Evolutionary conservation across 2,113 vertebrate species (phyloP).

Genomic region (Electrona antarctica): DNA sequence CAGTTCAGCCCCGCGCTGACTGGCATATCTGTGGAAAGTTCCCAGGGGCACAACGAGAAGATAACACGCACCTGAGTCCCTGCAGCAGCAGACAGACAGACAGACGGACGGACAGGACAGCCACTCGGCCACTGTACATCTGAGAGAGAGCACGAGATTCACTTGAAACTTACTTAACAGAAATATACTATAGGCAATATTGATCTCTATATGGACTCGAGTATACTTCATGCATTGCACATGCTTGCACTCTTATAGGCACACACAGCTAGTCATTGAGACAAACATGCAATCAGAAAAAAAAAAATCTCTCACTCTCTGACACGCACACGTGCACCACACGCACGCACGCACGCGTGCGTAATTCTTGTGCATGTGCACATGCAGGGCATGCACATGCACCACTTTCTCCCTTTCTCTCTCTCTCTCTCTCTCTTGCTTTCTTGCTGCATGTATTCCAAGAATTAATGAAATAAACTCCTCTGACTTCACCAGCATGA

Average conservation of each 20-base stretch:
- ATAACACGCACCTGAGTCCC: constrained; percentile 80
- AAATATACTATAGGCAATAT: constrained; percentile 38
- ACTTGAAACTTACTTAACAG: constrained; percentile 63
- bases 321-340: constrained; percentile 60
- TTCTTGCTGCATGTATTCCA: constrained; percentile 47
- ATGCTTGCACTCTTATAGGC: constrained; percentile 14
- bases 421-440: not conserved
- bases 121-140: constrained; percentile 50
- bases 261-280: constrained; percentile 22
- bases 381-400: too few species aligned
- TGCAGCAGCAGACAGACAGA: constrained; percentile 56
- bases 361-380: too few species aligned
- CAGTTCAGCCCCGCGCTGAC: constrained; percentile 68
- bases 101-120: constrained; percentile 29
- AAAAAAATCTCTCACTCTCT: not conserved
- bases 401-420: not conserved
- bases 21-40: constrained; percentile 74
- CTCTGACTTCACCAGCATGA: constrained; percentile 68
- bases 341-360: too few species aligned
- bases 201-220: not conserved
- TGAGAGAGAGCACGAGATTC: constrained; percentile 67
- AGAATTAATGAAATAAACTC: constrained; percentile 77
- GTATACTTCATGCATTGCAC: constrained; percentile 5
- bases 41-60: constrained; percentile 70
- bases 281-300: not conserved